A percentile compares a stretch with the other conserved stretches of the same genome.
phyloP scores from a whole-genome alignment of 1,140 invertebrate species.

The Antheraea pernyi region DNA sequence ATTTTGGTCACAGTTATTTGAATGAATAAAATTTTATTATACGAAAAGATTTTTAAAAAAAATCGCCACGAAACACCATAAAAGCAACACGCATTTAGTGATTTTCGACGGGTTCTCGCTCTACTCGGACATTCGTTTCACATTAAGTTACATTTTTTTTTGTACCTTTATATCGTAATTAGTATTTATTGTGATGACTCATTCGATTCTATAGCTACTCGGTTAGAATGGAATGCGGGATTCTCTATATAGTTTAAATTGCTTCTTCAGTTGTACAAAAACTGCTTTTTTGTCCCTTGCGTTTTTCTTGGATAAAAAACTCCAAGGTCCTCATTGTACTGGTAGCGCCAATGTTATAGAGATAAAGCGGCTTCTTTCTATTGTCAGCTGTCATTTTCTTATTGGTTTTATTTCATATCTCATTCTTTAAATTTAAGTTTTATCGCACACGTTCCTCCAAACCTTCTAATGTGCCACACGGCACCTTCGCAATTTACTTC shows the following conservation, averaged over 20 bases:
- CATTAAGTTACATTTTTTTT: slow-evolving; percentile 55
- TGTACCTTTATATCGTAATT: slow-evolving; percentile 56
- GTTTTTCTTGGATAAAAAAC: background rate
- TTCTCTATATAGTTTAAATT: slow-evolving; percentile 18
- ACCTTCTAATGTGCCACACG: too few species aligned
- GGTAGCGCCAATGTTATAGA: background rate
- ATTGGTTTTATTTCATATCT: too few species aligned
- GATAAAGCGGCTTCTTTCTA: background rate
- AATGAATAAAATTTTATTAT: slow-evolving; percentile 7
- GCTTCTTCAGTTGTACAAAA: slow-evolving; percentile 2
- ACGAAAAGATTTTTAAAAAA: background rate
- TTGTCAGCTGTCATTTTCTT: too few species aligned
- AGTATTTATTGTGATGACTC: slow-evolving; percentile 75
- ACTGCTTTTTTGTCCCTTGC: background rate
- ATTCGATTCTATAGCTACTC: slow-evolving; percentile 62
- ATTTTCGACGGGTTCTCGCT: background rate
- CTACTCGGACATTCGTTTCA: slow-evolving; percentile 50
- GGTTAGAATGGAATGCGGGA: slow-evolving; percentile 44
- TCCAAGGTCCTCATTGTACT: background rate
- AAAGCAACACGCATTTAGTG: background rate
- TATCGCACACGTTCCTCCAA: too few species aligned
- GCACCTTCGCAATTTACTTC: too few species aligned
- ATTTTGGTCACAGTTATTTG: slow-evolving; percentile 7
- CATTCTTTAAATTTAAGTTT: too few species aligned
- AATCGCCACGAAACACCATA: background rate